Evolutionary conservation across 2,113 vertebrate genomes (phyloP).

Genomic region (Sigmodon hispidus): DNA sequence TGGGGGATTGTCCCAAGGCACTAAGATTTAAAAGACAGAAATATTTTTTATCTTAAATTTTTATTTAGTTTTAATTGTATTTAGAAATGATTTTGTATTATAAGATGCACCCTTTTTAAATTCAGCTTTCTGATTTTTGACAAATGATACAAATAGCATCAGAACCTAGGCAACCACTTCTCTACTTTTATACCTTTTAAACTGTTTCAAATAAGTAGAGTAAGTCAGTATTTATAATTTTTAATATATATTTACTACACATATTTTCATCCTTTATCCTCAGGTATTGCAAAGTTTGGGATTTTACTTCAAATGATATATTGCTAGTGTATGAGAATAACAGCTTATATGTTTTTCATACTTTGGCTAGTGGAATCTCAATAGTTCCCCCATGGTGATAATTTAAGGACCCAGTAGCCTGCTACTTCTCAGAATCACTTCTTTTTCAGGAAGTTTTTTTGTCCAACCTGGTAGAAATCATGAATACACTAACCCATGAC

Average conservation of each 20-base stretch:
- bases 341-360: background rate
- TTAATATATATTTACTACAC: background rate
- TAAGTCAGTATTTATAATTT: background rate
- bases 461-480: background rate
- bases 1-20: background rate
- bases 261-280: background rate
- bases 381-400: background rate
- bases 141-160: background rate
- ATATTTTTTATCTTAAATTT: background rate
- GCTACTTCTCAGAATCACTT: background rate
- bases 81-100: background rate
- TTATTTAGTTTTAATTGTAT: background rate
- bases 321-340: background rate
- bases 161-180: background rate
- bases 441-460: background rate
- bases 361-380: background rate
- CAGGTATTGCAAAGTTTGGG: background rate
- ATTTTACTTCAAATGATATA: background rate
- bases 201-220: background rate
- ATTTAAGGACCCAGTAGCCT: background rate
- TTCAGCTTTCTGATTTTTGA: background rate
- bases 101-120: background rate
- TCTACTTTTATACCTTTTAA: background rate
- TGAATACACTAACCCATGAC: background rate
- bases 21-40: background rate